phyloP scores from a whole-genome alignment of 2,888 invertebrate genomes.

The Cetonia aurata region DNA sequence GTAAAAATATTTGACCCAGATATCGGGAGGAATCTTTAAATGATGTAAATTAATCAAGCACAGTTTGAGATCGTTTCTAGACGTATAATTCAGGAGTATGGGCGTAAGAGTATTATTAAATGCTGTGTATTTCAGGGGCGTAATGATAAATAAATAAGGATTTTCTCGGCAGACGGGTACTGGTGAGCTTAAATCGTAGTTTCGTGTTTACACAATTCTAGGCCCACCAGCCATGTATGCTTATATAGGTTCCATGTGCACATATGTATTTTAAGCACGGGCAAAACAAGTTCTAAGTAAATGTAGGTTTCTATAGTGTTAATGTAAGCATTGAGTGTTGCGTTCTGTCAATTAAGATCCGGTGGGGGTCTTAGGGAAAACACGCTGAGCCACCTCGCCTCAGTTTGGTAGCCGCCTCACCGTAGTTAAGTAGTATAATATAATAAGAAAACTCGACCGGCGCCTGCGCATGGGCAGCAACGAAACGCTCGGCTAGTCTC shows the following conservation, averaged over 20 bases:
- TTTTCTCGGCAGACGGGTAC: neutral
- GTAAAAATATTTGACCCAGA: slow-evolving; percentile 28
- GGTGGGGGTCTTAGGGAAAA: slow-evolving; percentile 36
- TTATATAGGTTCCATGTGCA: slow-evolving; percentile 3
- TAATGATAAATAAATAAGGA: neutral
- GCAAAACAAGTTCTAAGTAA: slow-evolving; percentile 44
- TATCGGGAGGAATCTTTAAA: slow-evolving; percentile 7
- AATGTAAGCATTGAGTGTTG: slow-evolving; percentile 57
- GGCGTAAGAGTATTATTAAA: too few relatives aligned
- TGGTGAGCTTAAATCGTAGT: neutral
- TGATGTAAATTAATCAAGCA: too few relatives aligned
- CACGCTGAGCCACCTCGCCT: slow-evolving; percentile 21
- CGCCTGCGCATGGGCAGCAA: slow-evolving; percentile 51
- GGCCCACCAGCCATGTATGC: neutral
- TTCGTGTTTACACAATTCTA: too few relatives aligned
- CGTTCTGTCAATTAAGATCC: slow-evolving; percentile 54
- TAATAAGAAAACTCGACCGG: slow-evolving; percentile 33
- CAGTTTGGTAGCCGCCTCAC: slow-evolving; percentile 36
- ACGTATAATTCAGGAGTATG: too few relatives aligned
- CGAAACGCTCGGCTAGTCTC: slow-evolving; percentile 57
- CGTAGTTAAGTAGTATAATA: slow-evolving; percentile 36
- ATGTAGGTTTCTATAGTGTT: slow-evolving; percentile 55
- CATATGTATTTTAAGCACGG: slow-evolving; percentile 44
- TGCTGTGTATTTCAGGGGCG: too few relatives aligned
- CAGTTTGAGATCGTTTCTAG: too few relatives aligned